Evolutionary conservation across 2,888 invertebrate genomes (phyloP).

Genomic region (Coecobrya sp.): DNA sequence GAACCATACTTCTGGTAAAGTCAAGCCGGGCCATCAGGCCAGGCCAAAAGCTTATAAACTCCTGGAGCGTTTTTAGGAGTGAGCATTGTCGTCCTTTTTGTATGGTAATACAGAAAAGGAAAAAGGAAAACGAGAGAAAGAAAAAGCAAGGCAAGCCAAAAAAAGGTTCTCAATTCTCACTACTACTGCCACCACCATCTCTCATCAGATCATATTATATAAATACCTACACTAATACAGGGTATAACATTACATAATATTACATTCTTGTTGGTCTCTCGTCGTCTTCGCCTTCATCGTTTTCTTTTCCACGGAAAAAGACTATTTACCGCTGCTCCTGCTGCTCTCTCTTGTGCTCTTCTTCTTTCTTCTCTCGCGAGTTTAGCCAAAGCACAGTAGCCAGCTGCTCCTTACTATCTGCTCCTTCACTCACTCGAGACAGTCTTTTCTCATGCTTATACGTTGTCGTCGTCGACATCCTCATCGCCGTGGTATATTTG

Average conservation of each 20-base stretch:
- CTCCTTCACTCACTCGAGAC: constrained; percentile 25
- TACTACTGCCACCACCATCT: constrained; percentile 8
- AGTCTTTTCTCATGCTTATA: constrained; percentile 22
- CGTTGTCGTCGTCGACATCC: neutral
- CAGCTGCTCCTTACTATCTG: constrained; percentile 67
- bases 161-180: constrained; percentile 45
- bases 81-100: constrained; percentile 76
- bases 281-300: constrained; percentile 9
- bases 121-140: constrained; percentile 22
- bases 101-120: constrained; percentile 37
- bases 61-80: constrained; percentile 80
- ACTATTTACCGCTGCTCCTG: constrained; percentile 76
- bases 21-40: constrained; percentile 80
- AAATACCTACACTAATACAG: constrained; percentile 58
- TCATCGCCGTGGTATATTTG: constrained; percentile 21
- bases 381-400: constrained; percentile 45
- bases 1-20: constrained; percentile 46
- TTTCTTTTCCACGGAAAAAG: constrained; percentile 67
- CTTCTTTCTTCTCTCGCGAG: constrained; percentile 19
- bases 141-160: constrained; percentile 71
- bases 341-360: constrained; percentile 43
- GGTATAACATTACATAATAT: constrained; percentile 32
- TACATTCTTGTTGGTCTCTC: constrained; percentile 75
- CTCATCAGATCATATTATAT: constrained; percentile 79
- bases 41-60: constrained; percentile 81